Base-by-base conservation (phyloP, 2,797 vertebrate genomes). In the Onychomys torridus region DNA sequence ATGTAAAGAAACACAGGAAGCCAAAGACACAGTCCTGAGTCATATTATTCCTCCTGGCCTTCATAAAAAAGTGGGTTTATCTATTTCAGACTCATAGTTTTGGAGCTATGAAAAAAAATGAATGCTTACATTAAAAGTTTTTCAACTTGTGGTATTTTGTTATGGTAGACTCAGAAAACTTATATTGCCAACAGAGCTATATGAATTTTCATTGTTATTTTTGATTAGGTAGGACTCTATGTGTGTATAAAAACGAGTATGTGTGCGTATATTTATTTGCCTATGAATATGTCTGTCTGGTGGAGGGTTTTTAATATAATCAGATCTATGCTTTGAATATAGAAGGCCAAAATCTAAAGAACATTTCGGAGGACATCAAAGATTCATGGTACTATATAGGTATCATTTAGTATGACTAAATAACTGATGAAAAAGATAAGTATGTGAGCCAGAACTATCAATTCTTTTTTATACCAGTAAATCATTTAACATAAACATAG, bases 261-360 rank as follows among this genome's bases (percentile, higher is more conserved):
- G 23, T 67, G 14, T 90, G 29, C 75, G 4, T 55, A 4, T 57
- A 5, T 75, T 34, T 32, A 37, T 11, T 4, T 49, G n/a, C n/a
- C 4, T 46, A 17, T 12, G 7, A 2, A 6, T 59, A 23, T 71
- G 9, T 23, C 23, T 40, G 25, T 77, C 27, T 83, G 37, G 32
- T 91, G 3, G 52, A 85, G 17, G 78, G 2, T 19, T 89, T 89
- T 34, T 55, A 91, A 93, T 46, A 63, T 76, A 14, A 14, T 83
- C 29, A 86, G 17, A 86, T 71, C 1, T 91, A 34, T 16, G 4
- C 63, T 93, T 95, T 93, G 4, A 90, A 96, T 90, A 84, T 7
- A 65, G 34, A 92, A n/a, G 8, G 46, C 4, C 37, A 87, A 92
- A 71, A n/a, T 78, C 13, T 63, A 69, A 37, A 89, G 87, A 77